These are phyloP conservation scores for Empis livida DNA, from an alignment of 2,888 invertebrate species.

Conservation along the genomic window DNA sequence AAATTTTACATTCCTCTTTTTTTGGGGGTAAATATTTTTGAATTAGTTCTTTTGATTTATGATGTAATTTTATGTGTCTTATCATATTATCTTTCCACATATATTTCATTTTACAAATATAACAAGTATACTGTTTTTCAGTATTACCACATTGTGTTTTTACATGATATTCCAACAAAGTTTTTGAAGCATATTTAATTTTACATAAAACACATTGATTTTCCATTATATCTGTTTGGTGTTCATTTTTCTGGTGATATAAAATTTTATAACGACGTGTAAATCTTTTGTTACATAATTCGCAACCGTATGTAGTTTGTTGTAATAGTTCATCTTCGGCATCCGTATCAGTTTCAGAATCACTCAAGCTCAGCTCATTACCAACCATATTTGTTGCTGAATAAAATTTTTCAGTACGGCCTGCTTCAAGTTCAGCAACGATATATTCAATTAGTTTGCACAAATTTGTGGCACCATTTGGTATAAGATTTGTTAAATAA, in stretches of 20 bases:
- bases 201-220: conserved; percentile 41
- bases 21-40: no score
- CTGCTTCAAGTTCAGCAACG: no score
- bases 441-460: no score
- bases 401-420: conserved; percentile 18
- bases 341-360: conserved; percentile 23
- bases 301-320: conserved; percentile 20
- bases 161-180: conserved; percentile 41
- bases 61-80: conserved; percentile 19
- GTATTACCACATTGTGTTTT: conserved; percentile 30
- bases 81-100: conserved; percentile 31
- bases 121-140: conserved; percentile 24
- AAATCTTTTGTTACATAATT: conserved; percentile 23
- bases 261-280: conserved; percentile 26
- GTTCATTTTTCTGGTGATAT: conserved; percentile 27
- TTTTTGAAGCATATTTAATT: conserved; percentile 40
- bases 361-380: conserved; percentile 25
- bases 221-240: conserved; percentile 38
- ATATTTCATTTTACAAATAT: conserved; percentile 28
- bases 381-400: conserved; percentile 25
- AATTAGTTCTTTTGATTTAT: conserved; percentile 8
- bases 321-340: conserved; percentile 23
- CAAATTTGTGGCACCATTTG: no score
- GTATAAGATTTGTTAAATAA: background rate
- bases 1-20: no score